Evolutionary conservation across 92 coral and sea anemone species (phyloP), one percentile per base, ranked within the genome.

Genomic region (Zoanthus solanderi): DNA sequence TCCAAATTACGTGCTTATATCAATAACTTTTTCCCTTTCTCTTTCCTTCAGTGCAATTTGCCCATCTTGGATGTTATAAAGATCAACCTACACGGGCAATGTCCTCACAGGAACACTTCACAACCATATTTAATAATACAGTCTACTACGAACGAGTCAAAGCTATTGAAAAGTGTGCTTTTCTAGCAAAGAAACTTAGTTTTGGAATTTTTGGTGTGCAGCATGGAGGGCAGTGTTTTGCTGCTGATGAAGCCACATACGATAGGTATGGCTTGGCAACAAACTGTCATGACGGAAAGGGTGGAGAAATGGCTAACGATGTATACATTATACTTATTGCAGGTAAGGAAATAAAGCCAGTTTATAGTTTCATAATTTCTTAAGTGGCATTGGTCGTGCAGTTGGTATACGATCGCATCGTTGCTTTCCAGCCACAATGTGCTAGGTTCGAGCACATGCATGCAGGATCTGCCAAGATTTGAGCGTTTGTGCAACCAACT

Each of bases 221-320:
- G 29, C 0, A 53, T 52, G 81, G 81, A 15, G 66, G 81, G 37
- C 47, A 76, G 0, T 76, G 81, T 53, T 3, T 0, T 53, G 6
- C 66, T 50, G 81, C 28, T 76, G 81, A 76, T 15, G 45, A 76
- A 42, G 47, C 45, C 28, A 9, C 7, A 10, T 87, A 75, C 29
- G 30, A 76, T 65, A 60, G 45, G 65, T 77, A 87, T 77, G 89
- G 89, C 34, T 57, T 44, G 0, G 81, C 84, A 12, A 37, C 63
- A 18, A 65, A 45, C 56, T 79, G 81, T 15, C 46, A 1, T 8
- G 63, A 76, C 65, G 89, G 89, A 17, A 54, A 45, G 31, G 89
- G 89, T 17, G 78, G 89, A 9, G 16, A 3, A 7, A 44, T 57
- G 74, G 29, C 85, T n/a, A 80, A 80, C 48, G 85, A 80, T 63